Evolutionary conservation across 2,888 invertebrate genomes (phyloP).

Genomic region (Xestia rhomboidea): DNA sequence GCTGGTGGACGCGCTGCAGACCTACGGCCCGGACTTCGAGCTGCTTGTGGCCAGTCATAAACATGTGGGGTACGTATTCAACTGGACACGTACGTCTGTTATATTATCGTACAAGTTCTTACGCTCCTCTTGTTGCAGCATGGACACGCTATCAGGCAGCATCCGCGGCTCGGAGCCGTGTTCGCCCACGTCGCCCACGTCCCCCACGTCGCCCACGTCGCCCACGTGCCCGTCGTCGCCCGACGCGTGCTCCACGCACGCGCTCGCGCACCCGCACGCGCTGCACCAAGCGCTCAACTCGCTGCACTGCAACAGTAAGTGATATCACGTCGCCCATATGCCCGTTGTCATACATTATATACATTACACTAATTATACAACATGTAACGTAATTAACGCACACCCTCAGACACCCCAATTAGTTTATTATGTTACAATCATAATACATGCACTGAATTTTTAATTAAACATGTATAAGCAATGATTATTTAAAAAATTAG

Average conservation of each 20-base stretch:
- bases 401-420: no score
- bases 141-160: slow-evolving; percentile 98
- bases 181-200: slow-evolving; percentile 94
- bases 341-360: no score
- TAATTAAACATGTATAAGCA: no score
- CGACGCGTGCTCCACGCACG: slow-evolving; percentile 90
- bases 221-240: slow-evolving; percentile 87
- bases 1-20: slow-evolving; percentile 98
- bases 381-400: no score
- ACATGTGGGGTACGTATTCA: slow-evolving; percentile 93
- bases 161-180: slow-evolving; percentile 97
- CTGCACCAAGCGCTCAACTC: slow-evolving; percentile 78
- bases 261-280: slow-evolving; percentile 77
- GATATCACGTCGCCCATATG: neutral
- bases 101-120: neutral
- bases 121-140: slow-evolving; percentile 86
- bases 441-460: no score
- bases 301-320: slow-evolving; percentile 64
- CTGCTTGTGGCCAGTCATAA: slow-evolving; percentile 98
- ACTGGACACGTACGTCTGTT: neutral
- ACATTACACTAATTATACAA: no score
- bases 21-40: slow-evolving; percentile 98
- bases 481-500: no score
- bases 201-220: slow-evolving; percentile 92
- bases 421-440: no score